Evolutionary conservation across 2,888 invertebrate species (phyloP), one percentile per base, ranked within the genome.

Genomic region (Uropetala carovei): DNA sequence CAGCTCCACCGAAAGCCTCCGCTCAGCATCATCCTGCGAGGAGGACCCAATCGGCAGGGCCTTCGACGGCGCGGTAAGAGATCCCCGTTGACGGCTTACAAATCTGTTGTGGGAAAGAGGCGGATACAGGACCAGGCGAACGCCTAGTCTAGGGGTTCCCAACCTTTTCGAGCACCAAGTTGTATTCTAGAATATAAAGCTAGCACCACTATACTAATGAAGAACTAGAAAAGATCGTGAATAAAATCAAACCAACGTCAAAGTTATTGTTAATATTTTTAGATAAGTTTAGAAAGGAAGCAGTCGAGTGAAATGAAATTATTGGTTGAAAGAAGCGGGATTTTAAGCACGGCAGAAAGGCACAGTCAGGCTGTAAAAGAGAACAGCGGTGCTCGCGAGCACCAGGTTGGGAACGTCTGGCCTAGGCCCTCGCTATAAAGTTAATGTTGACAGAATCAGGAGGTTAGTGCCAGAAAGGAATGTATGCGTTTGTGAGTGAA

Each of bases 41-140:
- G 64, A 89, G 89, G 89, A 68, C 89, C 13, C 89, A 89, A 43
- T 89, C 89, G 43, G 60, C 64, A 2, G 89, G 89, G 60, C 89
- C 64, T 30, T 56, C 64, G 13, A n/a, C 89, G 43, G 64, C 13
- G 64, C 60, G 64, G 89, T 43, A n/a, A 85, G 60, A 10, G 10
- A 4, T n/a, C 16, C 30, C 13, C 64, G 27, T n/a, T n/a, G 64
- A 64, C 64, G n/a, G 64, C n/a, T n/a, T 5, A 16, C 13, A 7
- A 16, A 16, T n/a, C 64, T 13, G 11, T 64, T 64, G 64, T 64
- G 7, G n/a, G 11, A 11, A 4, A n/a, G n/a, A 64, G 64, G 64
- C n/a, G 43, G 43, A 43, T 64, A 16, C 7, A 64, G 14, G 64
- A 2, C 64, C 18, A 16, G 60, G 75, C 22, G 75, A 9, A 9